Evolutionary conservation across 1,140 invertebrate species (phyloP), one percentile per base, ranked within the genome.

Genomic region (Tachypleus tridentatus): DNA sequence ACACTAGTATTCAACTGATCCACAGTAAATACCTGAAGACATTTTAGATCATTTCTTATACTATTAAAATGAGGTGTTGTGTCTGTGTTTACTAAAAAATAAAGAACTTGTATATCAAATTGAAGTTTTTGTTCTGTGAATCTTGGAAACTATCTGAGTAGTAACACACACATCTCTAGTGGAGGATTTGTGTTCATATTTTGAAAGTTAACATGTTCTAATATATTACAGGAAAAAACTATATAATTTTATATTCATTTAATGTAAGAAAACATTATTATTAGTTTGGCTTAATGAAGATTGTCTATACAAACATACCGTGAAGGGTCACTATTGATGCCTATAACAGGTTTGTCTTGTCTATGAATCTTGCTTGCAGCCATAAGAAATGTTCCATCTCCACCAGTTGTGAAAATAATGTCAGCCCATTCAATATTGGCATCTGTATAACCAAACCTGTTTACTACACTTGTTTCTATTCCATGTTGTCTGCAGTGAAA

Each of bases 381-480:
- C 59, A 98, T 79, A 51, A 99, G 82, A 79, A 97, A 99, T 49
- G 97, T 99, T 4, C 97, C 97, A 80, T 99, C 97, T 2, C 97
- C 97, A 56, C 97, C 97, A 70, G 93, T 90, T 0, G 95, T 91
- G 10, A 99, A 82, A 61, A 99, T 84, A 56, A 93, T 82, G 82
- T 99, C 96, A 29, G 93, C 93, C 92, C 94, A 97, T 62, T 87
- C 82, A 69, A 98, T 85, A 58, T 84, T 76, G n/a, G 72, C 67
- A 64, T 85, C 80, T 69, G 78, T 85, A 72, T 86, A 86, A 70
- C 84, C 83, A 77, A 84, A 82, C 65, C 86, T 85, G 76, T 90
- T 87, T 7, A 91, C 86, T 68, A 94, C 78, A 77, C 85, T 85
- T 4, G 89, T 89, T 73, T 93, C 83, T 58, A 92, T 83, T 3